Conservation (phyloP, 2,113 vertebrate species). For the Malurus cyaneus region DNA sequence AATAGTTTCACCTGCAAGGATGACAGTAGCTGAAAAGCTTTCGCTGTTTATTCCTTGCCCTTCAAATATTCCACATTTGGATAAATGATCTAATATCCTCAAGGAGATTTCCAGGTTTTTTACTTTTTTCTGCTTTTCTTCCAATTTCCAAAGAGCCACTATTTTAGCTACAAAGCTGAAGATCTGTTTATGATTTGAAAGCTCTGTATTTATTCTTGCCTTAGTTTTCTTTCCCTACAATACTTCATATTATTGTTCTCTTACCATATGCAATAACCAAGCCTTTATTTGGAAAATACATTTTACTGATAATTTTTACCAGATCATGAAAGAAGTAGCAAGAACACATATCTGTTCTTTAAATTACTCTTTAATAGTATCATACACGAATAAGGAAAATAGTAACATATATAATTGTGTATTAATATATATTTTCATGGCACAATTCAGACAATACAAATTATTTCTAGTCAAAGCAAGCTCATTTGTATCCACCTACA, state of each 20-base stretch:
- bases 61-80: neutral
- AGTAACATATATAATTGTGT: neutral
- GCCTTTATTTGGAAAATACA: neutral
- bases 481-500: neutral
- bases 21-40: neutral
- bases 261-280: neutral
- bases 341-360: neutral
- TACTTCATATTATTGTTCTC: neutral
- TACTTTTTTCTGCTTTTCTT: neutral
- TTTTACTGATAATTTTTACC: neutral
- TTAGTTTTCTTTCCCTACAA: neutral
- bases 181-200: neutral
- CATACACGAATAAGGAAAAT: neutral
- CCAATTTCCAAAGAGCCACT: neutral
- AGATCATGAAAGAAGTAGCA: neutral
- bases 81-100: neutral
- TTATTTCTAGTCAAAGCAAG: neutral
- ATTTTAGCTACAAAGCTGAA: neutral
- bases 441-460: neutral
- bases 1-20: neutral
- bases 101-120: neutral
- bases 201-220: neutral
- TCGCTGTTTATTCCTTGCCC: neutral
- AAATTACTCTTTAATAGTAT: neutral
- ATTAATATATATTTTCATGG: neutral